These are phyloP conservation scores for Hafferia zeledoni DNA, from an alignment of 2,797 vertebrate species.

Conservation along the genomic window DNA sequence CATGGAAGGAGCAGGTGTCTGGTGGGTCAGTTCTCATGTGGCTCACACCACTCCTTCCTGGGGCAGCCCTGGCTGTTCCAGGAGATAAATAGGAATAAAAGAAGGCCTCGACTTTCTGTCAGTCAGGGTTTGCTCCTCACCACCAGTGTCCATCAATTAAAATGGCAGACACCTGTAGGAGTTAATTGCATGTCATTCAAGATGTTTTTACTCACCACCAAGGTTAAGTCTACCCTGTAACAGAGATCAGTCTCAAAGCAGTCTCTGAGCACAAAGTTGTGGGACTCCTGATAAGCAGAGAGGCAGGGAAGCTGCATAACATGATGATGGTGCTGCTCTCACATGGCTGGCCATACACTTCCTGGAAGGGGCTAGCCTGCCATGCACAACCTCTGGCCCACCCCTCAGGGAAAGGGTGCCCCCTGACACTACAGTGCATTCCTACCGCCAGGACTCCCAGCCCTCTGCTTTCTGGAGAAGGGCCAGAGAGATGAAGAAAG, in stretches of 20 bases:
- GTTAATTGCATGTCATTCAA: not conserved
- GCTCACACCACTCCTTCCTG: not conserved
- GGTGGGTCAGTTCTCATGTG: not conserved
- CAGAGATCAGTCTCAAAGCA: not conserved
- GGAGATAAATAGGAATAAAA: not conserved
- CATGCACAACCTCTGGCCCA: not conserved
- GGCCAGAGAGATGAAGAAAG: not conserved
- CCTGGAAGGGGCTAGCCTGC: not conserved
- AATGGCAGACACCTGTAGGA: not conserved
- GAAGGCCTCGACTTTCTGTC: not conserved
- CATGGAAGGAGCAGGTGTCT: not conserved
- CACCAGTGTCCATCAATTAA: not conserved
- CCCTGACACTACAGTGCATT: fast-evolving
- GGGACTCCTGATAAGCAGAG: not conserved
- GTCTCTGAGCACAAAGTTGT: not conserved
- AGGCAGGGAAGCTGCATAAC: not conserved
- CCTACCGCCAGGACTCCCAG: not conserved
- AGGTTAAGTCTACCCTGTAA: not conserved
- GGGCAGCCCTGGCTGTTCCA: not conserved
- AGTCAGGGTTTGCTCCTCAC: not conserved
- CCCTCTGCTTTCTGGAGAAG: not conserved
- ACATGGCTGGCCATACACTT: fast-evolving
- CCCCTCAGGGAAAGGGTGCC: not conserved
- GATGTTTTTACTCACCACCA: not conserved
- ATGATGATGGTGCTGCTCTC: not conserved